Evolutionary conservation across 1,140 invertebrate genomes (phyloP), one percentile per base, ranked within the genome.

Genomic region (Drosophila tristis): DNA sequence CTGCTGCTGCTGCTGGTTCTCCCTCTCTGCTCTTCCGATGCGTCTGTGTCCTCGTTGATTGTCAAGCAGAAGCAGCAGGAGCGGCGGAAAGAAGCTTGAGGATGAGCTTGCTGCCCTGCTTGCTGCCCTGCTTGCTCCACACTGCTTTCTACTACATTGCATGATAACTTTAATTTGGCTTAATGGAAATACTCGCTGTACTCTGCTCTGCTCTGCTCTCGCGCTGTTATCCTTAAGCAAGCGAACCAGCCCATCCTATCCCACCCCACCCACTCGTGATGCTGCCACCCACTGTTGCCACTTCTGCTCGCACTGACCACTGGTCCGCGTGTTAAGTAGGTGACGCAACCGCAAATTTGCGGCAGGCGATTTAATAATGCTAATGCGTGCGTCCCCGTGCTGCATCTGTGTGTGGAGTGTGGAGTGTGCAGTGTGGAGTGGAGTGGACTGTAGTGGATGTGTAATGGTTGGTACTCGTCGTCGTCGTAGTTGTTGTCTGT

Each of bases 331-430:
- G 86, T 64, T 86, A 86, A 90, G 86, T 90, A 80, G 79, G 82
- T 90, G 87, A 90, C 86, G 89, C 87, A 90, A 87, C 86, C 87
- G 82, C 81, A 80, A 76, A 90, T 90, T 90, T 90, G 75, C 68
- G 81, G 81, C 86, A 76, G 70, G 66, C 81, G 74, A 87, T 90
- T 87, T 87, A 86, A 86, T 86, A 86, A 81, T 78, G 64, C 71
- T 78, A 82, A 84, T 76, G 71, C 75, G 35, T 39, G 35, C 35
- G 35, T 39, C 35, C 26, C 35, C 35, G 35, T 39, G 11, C 11
- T 39, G 35, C 35, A 39, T 39, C 11, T 62, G 50, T 55, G 60
- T 74, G 31, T 58, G 51, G 71, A 31, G 2, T 29, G 16, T 66
- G 35, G n/a, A n/a, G n/a, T n/a, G n/a, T n/a, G n/a, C n/a, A n/a